phyloP scores from a whole-genome alignment of 1,140 invertebrate genomes.

The Drosophila watanabei region DNA sequence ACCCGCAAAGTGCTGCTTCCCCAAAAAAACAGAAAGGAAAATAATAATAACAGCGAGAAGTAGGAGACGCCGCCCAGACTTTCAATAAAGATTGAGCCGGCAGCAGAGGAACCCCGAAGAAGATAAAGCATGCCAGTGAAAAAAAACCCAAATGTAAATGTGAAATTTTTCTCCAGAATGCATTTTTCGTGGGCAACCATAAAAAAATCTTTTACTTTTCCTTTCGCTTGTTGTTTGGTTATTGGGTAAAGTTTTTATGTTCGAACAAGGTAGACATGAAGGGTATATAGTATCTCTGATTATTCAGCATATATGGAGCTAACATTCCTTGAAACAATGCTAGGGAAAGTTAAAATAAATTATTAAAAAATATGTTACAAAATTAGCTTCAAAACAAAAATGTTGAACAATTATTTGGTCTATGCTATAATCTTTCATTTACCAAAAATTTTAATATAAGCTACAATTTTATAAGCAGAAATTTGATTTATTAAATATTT shows the following conservation, averaged over 20 bases:
- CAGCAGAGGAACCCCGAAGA: constrained; percentile 22
- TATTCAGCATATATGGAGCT: not conserved
- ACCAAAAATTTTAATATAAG: not conserved
- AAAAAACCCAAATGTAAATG: constrained; percentile 58
- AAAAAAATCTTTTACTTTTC: constrained; percentile 44
- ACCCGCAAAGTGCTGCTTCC: constrained; percentile 76
- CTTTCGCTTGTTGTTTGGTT: constrained; percentile 36
- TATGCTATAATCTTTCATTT: too few relatives aligned
- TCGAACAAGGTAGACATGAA: too few relatives aligned
- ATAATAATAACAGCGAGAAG: constrained; percentile 21
- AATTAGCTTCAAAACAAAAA: not conserved
- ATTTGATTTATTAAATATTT: too few relatives aligned
- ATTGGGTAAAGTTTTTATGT: constrained; percentile 36
- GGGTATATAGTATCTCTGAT: not conserved
- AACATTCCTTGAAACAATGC: too few relatives aligned
- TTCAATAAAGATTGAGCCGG: constrained; percentile 75
- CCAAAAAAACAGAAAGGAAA: constrained; percentile 36
- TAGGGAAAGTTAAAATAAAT: rapidly evolving
- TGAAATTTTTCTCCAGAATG: constrained; percentile 50
- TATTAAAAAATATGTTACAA: not conserved
- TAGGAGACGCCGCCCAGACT: constrained; percentile 39
- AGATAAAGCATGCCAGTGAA: constrained; percentile 32
- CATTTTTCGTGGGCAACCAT: constrained; percentile 46
- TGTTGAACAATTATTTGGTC: too few relatives aligned
- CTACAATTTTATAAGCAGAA: too few relatives aligned